Conservation (phyloP, 1,140 invertebrate species). For the Pseudomyrmex flavicornis region DNA sequence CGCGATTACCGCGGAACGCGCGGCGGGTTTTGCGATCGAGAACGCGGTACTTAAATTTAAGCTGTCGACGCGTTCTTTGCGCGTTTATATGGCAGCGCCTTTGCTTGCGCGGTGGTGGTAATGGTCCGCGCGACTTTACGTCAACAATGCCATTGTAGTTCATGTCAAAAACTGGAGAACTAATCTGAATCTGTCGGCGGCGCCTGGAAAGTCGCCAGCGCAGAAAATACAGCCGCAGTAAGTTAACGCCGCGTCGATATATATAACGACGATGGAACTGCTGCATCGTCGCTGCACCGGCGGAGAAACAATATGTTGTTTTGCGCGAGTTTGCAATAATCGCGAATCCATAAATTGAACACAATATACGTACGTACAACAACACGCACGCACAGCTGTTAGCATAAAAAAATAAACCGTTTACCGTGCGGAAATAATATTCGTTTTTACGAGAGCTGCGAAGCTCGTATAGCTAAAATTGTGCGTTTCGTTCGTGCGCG, state of each 20-base stretch:
- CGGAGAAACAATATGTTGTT: slow-evolving; percentile 40
- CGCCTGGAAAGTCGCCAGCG: slow-evolving; percentile 71
- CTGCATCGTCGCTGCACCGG: not conserved
- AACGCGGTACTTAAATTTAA: slow-evolving; percentile 38
- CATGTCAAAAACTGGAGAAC: slow-evolving; percentile 63
- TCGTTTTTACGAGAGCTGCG: not conserved
- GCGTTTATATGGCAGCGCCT: not conserved
- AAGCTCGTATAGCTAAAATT: not conserved
- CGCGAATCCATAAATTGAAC: slow-evolving; percentile 51
- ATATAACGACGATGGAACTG: not conserved
- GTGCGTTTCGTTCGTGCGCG: too few relatives aligned
- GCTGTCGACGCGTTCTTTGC: slow-evolving; percentile 54
- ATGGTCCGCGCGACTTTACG: slow-evolving; percentile 25
- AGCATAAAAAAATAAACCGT: slow-evolving; percentile 36
- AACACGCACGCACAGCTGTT: not conserved
- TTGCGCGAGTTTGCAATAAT: slow-evolving; percentile 49
- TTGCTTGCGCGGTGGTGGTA: slow-evolving; percentile 31
- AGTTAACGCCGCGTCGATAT: slow-evolving; percentile 40
- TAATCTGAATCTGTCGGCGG: slow-evolving; percentile 63
- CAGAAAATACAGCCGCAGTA: slow-evolving; percentile 33
- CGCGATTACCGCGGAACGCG: slow-evolving; percentile 12
- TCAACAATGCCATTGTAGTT: slow-evolving; percentile 59
- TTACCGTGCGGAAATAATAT: slow-evolving; percentile 38
- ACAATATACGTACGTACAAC: not conserved
- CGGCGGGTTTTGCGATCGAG: slow-evolving; percentile 33